Conservation (phyloP, 2,797 vertebrate species). For the Enteromius radiatus region DNA sequence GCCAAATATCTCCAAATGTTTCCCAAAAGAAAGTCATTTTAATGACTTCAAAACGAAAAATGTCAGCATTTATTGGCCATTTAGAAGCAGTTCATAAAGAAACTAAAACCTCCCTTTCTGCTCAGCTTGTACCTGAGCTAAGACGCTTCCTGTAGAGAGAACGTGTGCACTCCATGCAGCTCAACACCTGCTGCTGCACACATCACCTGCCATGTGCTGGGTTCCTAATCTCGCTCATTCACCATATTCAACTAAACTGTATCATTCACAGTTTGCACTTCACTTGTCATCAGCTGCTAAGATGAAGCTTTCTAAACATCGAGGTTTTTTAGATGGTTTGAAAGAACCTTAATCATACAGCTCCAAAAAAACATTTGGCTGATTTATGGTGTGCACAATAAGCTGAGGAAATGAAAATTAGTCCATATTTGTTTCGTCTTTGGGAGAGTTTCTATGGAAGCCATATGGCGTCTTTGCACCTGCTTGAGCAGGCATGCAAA, state of each 20-base stretch:
- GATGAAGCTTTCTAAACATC: conserved; percentile 23
- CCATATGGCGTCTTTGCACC: conserved; percentile 37
- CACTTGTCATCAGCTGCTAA: conserved; percentile 36
- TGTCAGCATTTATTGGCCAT: too few relatives aligned
- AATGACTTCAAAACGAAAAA: background rate
- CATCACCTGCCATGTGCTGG: conserved; percentile 62
- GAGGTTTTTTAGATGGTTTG: conserved; percentile 20
- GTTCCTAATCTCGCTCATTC: conserved; percentile 66
- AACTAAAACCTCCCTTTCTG: background rate
- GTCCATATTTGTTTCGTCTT: conserved; percentile 33
- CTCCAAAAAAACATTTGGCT: conserved; percentile 30
- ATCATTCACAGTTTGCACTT: conserved; percentile 72
- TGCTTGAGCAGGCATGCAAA: conserved; percentile 37
- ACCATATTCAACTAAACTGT: conserved; percentile 67
- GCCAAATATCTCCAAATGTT: background rate
- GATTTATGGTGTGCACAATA: conserved; percentile 22
- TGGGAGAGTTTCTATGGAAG: conserved; percentile 25
- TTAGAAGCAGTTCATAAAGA: background rate
- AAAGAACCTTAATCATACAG: conserved; percentile 41
- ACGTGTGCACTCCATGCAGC: conserved; percentile 10
- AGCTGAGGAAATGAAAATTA: conserved; percentile 36
- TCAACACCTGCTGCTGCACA: conserved; percentile 68
- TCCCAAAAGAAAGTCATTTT: background rate
- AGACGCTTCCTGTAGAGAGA: background rate
- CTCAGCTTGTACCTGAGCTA: conserved; percentile 7